Conservation (phyloP, 2,888 invertebrate species). For the Cataglyphis cursor region DNA sequence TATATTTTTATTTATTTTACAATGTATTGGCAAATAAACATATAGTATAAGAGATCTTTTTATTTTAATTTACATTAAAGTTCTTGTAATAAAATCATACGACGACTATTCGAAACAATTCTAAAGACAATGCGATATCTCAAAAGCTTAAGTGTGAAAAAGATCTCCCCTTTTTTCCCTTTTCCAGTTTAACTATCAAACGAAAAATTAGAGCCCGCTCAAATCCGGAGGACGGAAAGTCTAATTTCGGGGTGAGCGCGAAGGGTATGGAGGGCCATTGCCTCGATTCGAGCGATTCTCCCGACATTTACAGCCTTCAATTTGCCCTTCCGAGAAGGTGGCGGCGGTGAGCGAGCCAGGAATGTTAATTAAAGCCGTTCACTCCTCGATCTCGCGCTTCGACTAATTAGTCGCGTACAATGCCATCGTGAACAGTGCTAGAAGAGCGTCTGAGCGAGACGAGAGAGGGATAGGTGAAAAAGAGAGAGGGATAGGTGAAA, state of each 20-base stretch:
- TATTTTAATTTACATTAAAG: background rate
- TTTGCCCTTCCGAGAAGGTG: constrained; percentile 82
- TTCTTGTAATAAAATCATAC: background rate
- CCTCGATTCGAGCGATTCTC: constrained; percentile 78
- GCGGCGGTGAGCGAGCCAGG: constrained; percentile 82
- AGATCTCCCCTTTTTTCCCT: background rate
- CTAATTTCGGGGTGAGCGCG: constrained; percentile 76
- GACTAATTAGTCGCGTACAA: constrained; percentile 86
- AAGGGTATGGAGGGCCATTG: constrained; percentile 69
- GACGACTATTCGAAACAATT: constrained; percentile 20
- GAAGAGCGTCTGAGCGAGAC: constrained; percentile 67
- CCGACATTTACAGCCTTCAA: constrained; percentile 85
- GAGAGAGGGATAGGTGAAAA: constrained; percentile 58
- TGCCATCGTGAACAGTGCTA: constrained; percentile 80
- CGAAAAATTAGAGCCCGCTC: constrained; percentile 58
- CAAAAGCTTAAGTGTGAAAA: background rate
- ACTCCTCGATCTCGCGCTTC: constrained; percentile 85
- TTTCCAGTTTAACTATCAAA: constrained; percentile 41
- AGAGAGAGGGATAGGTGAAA: constrained; percentile 58
- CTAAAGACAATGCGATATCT: constrained; percentile 18
- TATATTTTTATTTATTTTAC: no score
- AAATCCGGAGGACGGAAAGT: constrained; percentile 67
- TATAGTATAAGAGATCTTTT: background rate
- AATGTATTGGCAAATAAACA: background rate
- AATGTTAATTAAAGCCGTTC: constrained; percentile 87